Evolutionary conservation across 2,888 invertebrate species (phyloP).

Genomic region (Enoplolaimus lenunculus): DNA sequence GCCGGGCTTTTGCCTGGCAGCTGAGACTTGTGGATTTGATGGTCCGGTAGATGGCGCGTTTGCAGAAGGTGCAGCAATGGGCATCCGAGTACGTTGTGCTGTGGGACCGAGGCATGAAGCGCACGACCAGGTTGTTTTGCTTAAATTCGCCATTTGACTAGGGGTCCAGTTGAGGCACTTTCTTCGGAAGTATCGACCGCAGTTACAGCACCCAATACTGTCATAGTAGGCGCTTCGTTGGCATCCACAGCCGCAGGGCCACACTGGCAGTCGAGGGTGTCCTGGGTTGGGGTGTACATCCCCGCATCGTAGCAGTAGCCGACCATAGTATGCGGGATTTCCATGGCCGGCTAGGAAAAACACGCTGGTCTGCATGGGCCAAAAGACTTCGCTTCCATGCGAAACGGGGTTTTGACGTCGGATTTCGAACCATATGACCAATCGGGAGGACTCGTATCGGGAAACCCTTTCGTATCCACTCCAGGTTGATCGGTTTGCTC

Average conservation of each 20-base stretch:
- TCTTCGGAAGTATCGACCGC: not conserved
- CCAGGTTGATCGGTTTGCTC: too few species aligned
- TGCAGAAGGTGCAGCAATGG: too few species aligned
- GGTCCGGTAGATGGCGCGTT: not conserved
- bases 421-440: too few species aligned
- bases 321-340: not conserved
- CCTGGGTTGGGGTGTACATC: slow-evolving; percentile 1
- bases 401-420: too few species aligned
- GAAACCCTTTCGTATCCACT: too few species aligned
- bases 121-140: not conserved
- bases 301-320: not conserved
- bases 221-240: not conserved
- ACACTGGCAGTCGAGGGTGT: too few species aligned
- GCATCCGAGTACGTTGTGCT: too few species aligned
- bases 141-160: not conserved
- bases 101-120: not conserved
- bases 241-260: not conserved
- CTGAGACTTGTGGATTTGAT: not conserved
- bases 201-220: not conserved
- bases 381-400: too few species aligned
- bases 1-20: not conserved
- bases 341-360: slow-evolving; percentile 1
- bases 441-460: too few species aligned
- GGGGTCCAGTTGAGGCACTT: not conserved
- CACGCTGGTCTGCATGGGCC: not conserved